Evolutionary conservation across 2,113 vertebrate genomes (phyloP), one percentile per base, ranked within the genome.

Genomic region (Stegastes partitus): DNA sequence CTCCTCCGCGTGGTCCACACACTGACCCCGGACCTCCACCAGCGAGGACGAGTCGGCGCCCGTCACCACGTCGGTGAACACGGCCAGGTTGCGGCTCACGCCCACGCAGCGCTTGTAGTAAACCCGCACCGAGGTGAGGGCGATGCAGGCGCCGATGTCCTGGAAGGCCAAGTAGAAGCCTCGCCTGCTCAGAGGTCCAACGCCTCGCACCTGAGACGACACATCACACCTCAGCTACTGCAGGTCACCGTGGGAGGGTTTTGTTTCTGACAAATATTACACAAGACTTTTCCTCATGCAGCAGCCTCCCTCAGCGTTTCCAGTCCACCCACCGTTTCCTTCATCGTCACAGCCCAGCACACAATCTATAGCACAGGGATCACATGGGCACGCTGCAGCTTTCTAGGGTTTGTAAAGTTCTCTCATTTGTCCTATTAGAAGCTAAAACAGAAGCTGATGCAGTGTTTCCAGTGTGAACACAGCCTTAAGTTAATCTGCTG

Each of bases 161-260:
- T 99, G 98, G 93, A 99, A 98, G 59, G 97, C 98, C 93, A 99
- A 83, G 93, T 99, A 99, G 92, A 99, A 98, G 0, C 98, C 98
- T 0, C 95, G 95, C 21, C 94, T 96, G 91, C 39, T 96, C 79
- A 99, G 93, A 0, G 98, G 98, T 0, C 98, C 98, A 68, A 99
- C 96, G 0, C 96, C 97, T 0, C 98, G 94, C 66, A 99, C 96
- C 92, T 93, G 82, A 1, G 2, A 6, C 14, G 9, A n/a, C 2
- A 68, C 1, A 34, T 16, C 11, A n/a, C 16, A 3, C 5, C 4
- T 1, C 31, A 34, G 6, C 31, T 9, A 42, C 14, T 15, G 12
- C 39, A 42, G 39, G 12, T 42, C 39, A 42, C 4, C 39, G 15
- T 42, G 11, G 39, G 39, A 15, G 39, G 2, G 28, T 4, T 31